phyloP scores from a whole-genome alignment of 2,797 vertebrate genomes.

The Rhynchotus rufescens region DNA sequence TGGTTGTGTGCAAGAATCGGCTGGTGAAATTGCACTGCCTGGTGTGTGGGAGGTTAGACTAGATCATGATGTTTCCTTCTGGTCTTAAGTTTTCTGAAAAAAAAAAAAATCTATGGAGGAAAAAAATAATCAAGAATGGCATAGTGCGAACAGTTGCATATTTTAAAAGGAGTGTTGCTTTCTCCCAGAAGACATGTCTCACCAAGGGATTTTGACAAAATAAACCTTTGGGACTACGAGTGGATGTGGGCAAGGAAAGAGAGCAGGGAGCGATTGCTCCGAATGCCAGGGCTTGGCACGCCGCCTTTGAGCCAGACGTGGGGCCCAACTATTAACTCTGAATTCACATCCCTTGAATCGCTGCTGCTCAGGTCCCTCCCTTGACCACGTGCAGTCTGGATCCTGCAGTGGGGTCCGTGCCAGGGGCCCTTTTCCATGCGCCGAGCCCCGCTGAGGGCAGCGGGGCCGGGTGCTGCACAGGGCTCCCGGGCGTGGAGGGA shows the following conservation, averaged over 20 bases:
- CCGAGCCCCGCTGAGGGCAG: rapidly evolving
- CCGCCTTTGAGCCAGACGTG: neutral
- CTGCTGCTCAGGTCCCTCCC: neutral
- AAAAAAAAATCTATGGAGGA: neutral
- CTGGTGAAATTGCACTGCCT: neutral
- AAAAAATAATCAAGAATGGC: neutral
- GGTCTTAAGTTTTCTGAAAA: neutral
- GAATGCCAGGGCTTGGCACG: neutral
- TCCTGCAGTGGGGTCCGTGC: rapidly evolving
- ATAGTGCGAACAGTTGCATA: neutral
- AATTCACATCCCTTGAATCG: neutral
- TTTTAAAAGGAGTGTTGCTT: neutral
- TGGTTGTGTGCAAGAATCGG: neutral
- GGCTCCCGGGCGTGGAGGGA: rapidly evolving
- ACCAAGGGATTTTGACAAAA: neutral
- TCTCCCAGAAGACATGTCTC: neutral
- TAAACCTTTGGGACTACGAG: neutral
- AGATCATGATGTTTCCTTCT: conserved; percentile 11
- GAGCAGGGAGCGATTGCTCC: neutral
- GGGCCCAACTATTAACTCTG: neutral
- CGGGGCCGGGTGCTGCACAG: neutral
- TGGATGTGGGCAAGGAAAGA: neutral
- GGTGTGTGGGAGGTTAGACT: conserved; percentile 10
- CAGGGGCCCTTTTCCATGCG: neutral
- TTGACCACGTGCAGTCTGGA: neutral